phyloP scores from a whole-genome alignment of 2,797 vertebrate species.

The Gouania willdenowi region DNA sequence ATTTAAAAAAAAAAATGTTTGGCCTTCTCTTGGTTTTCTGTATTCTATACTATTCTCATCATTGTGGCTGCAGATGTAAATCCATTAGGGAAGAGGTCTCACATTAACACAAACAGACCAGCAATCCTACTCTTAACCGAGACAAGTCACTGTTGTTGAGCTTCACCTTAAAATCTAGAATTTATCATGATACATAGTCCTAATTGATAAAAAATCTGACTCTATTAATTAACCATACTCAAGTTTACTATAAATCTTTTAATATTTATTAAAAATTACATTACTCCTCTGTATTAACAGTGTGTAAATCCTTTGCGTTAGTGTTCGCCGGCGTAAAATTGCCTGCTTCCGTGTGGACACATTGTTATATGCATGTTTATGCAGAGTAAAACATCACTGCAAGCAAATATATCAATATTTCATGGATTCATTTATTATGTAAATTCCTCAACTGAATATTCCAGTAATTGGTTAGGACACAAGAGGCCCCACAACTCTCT shows the following conservation, averaged over 20 bases:
- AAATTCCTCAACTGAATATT: conserved; percentile 71
- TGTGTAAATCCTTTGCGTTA: conserved; percentile 3
- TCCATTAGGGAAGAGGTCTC: too few species aligned
- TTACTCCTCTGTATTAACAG: too few species aligned
- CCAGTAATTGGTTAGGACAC: conserved; percentile 72
- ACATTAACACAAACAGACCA: too few species aligned
- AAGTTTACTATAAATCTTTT: too few species aligned
- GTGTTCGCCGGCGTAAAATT: conserved; percentile 14
- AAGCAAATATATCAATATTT: conserved; percentile 74
- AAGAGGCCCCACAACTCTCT: conserved; percentile 16
- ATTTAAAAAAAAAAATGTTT: too few species aligned
- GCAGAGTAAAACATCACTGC: conserved; percentile 51
- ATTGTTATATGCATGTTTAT: conserved; percentile 55
- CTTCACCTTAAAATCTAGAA: too few species aligned
- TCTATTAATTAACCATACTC: too few species aligned
- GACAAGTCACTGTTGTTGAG: too few species aligned
- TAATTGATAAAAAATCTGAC: too few species aligned
- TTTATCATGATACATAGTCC: too few species aligned
- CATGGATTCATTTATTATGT: conserved; percentile 76
- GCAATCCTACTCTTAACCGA: too few species aligned
- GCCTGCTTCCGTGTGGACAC: conserved; percentile 21
- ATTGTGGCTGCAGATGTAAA: background rate
- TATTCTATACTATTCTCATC: background rate
- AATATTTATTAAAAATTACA: too few species aligned
- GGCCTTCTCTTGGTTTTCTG: background rate